Base-by-base conservation (phyloP, 2,113 vertebrate genomes). In the Silurus meridionalis region DNA sequence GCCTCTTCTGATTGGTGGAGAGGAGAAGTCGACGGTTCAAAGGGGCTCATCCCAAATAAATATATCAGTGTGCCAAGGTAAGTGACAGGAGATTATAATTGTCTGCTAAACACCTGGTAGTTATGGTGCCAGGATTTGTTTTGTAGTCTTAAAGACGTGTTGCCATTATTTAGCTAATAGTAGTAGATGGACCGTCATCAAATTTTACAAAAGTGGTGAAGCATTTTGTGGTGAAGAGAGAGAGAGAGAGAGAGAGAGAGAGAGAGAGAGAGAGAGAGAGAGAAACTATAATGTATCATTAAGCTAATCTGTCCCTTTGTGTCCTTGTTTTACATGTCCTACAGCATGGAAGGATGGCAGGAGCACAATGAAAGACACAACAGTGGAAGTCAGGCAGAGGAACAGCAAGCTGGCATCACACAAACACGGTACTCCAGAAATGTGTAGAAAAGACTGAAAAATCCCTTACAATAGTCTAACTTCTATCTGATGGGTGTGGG, bases 1-100 rank as follows among this genome's bases (percentile, higher is more conserved):
- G 91, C 94, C 23, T 93, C 94, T 0, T 78, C 90, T 0, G 96
- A 96, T 75, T 93, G 93, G 95, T 95, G 95, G 94, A 91, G 90
- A 79, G 95, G 94, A 4, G 94, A 96, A 85, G 80, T 83, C 0
- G 91, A 87, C 0, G 92, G 93, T 5, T 55, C 66, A 17, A 88
- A 89, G 25, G 95, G 95, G 0, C 94, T 95, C 50, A 91, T 95
- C 6, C 95, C 95, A 0, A 92, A 94, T 91, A 94, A 94, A 64
- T 95, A 95, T 86, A 94, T 96, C 90, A 91, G 60, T 3, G 64
- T 95, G 75, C 66, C 91, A 0, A 90, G 91, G 95, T 96, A 87
- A 94, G 93, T 88, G 46, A 57, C 55, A 80, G 48, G 2, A 78
- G 52, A 57, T 75, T n/a, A 52, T 14, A 21, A 19, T 25, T 53